Base-by-base conservation (phyloP, 2,888 invertebrate genomes). In the Trichacis sp. region DNA sequence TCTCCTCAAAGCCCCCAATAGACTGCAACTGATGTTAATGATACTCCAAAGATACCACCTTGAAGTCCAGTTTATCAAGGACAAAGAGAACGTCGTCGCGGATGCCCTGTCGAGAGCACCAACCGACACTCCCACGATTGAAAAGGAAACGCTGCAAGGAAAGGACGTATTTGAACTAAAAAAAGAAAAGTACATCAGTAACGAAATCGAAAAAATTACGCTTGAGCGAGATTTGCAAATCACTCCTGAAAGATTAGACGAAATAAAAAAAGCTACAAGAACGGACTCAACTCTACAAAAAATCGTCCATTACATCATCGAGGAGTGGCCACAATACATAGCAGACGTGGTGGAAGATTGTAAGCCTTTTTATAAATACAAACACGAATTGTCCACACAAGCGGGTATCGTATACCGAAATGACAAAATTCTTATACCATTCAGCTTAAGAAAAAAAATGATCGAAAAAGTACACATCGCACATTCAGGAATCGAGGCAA, bases 311-410 rank as follows among this genome's bases (percentile, higher is more conserved):
- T 52, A 65, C 30, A 61, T 75, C 14, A 12, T 38, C 17, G 29
- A 70, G 8, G 69, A 72, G n/a, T 74, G 76, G 74, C 71, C 73
- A 42, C 59, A 64, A 51, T 50, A 60, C 17, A 40, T 36, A 51
- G 56, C 24, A 60, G 61, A 64, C 12, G 45, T 54, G 6, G 54
- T n/a, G 11, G 24, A 24, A 1, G 40, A 17, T 12, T 42, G 30
- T 18, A 52, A 56, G 33, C 47, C 51, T 5, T 62, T 55, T 14
- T 58, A 55, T 33, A 62, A 58, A 45, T 62, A 55, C 20, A 58
- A 52, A 18, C 33, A 53, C 18, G 62, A 68, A 30, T 11, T 68
- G 33, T 9, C 42, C 1, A 57, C 40, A 15, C 47, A 56, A 11
- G 29, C 47, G 2, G 53, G 36, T 2, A 20, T 67, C 15, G 9